phyloP scores from a whole-genome alignment of 2,113 vertebrate genomes.

The Merops nubicus region DNA sequence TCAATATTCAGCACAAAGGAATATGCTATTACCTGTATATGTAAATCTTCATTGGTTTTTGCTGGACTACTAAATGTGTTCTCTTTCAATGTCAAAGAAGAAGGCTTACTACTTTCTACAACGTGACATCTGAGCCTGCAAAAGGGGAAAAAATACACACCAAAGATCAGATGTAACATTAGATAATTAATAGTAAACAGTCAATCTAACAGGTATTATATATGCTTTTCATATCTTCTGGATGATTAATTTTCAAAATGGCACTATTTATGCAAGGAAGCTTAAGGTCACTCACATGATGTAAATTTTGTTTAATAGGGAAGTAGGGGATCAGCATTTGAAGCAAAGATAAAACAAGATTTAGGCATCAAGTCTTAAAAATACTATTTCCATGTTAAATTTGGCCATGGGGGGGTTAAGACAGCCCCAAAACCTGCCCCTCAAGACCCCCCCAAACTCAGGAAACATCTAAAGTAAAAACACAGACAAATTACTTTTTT shows the following conservation, averaged over 20 bases:
- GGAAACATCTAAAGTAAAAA: neutral
- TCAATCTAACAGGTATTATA: neutral
- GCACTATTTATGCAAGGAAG: neutral
- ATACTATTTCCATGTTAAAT: neutral
- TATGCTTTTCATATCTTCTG: neutral
- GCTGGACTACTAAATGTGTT: constrained; percentile 61
- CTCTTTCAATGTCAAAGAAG: constrained; percentile 76
- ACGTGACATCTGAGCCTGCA: constrained; percentile 91
- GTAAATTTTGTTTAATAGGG: neutral
- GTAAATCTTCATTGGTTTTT: constrained; percentile 83
- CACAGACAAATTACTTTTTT: neutral
- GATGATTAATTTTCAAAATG: neutral
- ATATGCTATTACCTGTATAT: constrained; percentile 77
- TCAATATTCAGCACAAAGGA: neutral
- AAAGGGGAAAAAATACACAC: neutral
- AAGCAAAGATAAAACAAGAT: neutral
- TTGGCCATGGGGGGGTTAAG: neutral
- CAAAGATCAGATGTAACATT: neutral
- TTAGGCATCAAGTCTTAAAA: neutral
- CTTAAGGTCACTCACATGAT: neutral
- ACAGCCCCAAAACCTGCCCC: neutral
- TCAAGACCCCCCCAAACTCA: neutral
- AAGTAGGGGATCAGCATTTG: neutral
- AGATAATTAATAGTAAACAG: neutral
- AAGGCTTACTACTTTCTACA: constrained; percentile 81